A percentile compares a stretch with the other conserved stretches of the same genome.
These are phyloP conservation scores for Bos javanicus DNA, from an alignment of 2,113 vertebrate species.

Conservation along the genomic window DNA sequence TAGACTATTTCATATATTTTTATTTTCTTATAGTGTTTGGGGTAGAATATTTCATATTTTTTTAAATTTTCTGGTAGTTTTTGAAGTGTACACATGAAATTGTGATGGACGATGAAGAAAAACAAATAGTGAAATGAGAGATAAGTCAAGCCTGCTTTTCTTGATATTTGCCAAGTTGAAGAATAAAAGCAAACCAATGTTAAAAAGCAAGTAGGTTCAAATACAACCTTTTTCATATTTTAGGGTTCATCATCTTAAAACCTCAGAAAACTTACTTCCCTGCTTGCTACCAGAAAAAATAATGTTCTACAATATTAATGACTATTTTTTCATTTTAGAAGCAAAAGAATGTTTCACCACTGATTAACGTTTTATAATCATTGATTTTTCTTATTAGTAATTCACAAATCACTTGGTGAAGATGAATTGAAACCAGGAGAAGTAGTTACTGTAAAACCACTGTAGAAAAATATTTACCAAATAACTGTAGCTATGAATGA, in stretches of 20 bases:
- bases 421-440: neutral
- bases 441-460: neutral
- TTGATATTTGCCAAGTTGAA: conserved; percentile 72
- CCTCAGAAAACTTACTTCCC: neutral
- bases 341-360: neutral
- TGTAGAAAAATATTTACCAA: neutral
- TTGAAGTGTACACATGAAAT: conserved; percentile 53
- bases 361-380: neutral
- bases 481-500: neutral
- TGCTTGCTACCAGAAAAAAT: neutral
- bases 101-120: conserved; percentile 68
- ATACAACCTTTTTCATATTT: neutral
- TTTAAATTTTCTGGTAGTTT: conserved; percentile 48
- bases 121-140: conserved; percentile 59
- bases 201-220: conserved; percentile 61
- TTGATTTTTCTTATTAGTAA: neutral
- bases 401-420: neutral
- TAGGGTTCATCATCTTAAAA: neutral
- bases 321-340: neutral
- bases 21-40: conserved; percentile 23
- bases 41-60: conserved; percentile 62
- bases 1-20: conserved; percentile 69
- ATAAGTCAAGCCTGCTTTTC: conserved; percentile 59
- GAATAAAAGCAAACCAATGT: conserved; percentile 78
- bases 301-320: neutral